phyloP scores from a whole-genome alignment of 2,888 invertebrate genomes.

The Lucinisca nassula region DNA sequence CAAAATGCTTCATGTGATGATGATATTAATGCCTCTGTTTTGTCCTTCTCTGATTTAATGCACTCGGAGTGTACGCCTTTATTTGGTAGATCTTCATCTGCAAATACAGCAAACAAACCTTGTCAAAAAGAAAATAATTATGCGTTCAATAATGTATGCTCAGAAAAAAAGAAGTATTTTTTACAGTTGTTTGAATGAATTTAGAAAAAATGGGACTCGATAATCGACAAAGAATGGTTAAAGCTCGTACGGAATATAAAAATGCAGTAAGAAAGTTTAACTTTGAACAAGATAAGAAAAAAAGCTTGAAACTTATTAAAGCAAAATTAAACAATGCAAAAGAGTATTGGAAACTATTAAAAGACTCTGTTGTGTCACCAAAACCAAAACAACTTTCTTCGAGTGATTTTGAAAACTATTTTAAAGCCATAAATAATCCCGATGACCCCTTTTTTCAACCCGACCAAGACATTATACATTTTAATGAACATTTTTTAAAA shows the following conservation, averaged over 20 bases:
- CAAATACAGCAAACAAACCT: background rate
- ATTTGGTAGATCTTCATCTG: background rate
- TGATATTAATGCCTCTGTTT: background rate
- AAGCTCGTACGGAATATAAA: conserved; percentile 9
- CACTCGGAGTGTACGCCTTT: background rate
- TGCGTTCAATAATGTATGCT: background rate
- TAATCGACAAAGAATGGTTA: background rate
- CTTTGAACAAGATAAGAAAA: background rate
- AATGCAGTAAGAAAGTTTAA: background rate
- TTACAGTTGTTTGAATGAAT: background rate
- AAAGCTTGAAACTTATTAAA: background rate
- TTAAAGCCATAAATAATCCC: background rate
- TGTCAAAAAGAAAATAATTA: background rate
- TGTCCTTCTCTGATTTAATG: background rate
- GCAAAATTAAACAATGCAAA: conserved; percentile 16
- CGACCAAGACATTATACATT: background rate
- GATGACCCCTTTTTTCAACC: background rate
- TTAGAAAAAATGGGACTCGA: background rate
- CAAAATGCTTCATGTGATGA: background rate
- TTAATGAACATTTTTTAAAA: background rate
- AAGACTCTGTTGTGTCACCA: background rate
- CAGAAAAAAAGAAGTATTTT: background rate
- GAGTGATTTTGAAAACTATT: background rate
- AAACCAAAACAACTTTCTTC: background rate
- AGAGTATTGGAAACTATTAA: background rate